Conservation (phyloP, 2,797 vertebrate genomes). For the Catostomus latipinnis region DNA sequence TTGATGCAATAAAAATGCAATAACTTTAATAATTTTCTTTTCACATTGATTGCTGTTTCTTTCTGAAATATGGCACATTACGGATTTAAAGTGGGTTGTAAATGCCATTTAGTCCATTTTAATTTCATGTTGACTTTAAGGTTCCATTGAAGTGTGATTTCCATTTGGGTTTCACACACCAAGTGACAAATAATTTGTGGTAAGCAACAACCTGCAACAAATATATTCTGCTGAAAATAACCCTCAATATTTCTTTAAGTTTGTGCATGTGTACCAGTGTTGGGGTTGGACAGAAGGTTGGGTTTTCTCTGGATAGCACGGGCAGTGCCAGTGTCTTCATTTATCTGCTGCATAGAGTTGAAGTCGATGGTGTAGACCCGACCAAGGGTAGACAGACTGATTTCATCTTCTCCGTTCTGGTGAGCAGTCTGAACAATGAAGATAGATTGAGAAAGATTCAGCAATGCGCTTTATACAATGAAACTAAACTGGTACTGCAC, state of each 20-base stretch:
- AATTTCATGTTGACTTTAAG: no score
- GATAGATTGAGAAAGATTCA: constrained; percentile 49
- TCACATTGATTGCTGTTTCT: no score
- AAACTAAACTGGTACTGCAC: neutral
- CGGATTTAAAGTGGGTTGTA: no score
- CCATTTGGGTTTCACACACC: no score
- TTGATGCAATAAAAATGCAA: no score
- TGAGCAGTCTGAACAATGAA: constrained; percentile 89
- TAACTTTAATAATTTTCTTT: no score
- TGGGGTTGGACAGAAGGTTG: constrained; percentile 97
- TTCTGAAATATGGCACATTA: no score
- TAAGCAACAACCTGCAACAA: no score
- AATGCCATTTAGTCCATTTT: no score
- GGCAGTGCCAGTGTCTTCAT: constrained; percentile 99
- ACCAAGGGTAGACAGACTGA: constrained; percentile 97
- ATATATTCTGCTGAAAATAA: neutral
- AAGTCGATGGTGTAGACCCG: constrained; percentile 99
- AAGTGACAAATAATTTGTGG: no score
- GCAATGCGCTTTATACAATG: neutral
- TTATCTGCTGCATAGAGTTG: constrained; percentile 99
- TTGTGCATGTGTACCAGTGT: constrained; percentile 79
- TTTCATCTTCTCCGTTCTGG: constrained; percentile 99
- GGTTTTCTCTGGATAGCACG: constrained; percentile 99
- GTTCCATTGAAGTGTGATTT: no score
- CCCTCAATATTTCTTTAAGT: neutral